Evolutionary conservation across 1,140 invertebrate genomes (phyloP).

Genomic region (Metopolophium dirhodum): DNA sequence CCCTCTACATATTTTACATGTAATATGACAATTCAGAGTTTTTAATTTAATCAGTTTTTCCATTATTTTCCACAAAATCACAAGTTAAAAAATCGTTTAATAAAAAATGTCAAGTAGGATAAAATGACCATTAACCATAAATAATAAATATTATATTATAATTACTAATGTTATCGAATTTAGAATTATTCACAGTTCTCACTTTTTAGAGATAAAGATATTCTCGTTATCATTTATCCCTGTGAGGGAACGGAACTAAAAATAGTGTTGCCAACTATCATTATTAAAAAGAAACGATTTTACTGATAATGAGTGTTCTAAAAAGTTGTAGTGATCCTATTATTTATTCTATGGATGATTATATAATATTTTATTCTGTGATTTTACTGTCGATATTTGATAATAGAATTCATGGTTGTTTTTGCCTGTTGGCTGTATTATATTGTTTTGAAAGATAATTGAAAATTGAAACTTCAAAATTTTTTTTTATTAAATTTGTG

Average conservation of each 20-base stretch:
- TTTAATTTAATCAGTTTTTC: slow-evolving; percentile 76
- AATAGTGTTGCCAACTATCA: slow-evolving; percentile 11
- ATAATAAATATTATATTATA: background rate
- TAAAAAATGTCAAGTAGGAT: background rate
- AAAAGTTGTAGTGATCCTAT: background rate
- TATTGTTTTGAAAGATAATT: background rate
- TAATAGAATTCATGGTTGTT: background rate
- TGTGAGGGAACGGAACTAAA: background rate
- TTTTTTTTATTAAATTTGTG: background rate
- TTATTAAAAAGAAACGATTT: background rate
- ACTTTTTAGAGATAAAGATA: background rate
- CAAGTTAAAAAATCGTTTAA: background rate
- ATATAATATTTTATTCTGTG: background rate
- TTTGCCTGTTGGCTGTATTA: background rate
- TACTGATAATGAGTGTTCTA: background rate
- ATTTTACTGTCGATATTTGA: slow-evolving; percentile 13
- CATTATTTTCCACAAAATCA: slow-evolving; percentile 36
- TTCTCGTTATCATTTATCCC: background rate
- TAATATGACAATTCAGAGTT: slow-evolving; percentile 90
- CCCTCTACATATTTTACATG: slow-evolving; percentile 94
- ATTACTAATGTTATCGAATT: background rate
- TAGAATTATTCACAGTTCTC: background rate
- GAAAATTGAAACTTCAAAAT: background rate
- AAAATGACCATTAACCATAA: background rate
- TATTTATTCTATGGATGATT: background rate